These are phyloP conservation scores for Ornithoptera priamus DNA, from an alignment of 2,888 invertebrate genomes.

Conservation along the genomic window DNA sequence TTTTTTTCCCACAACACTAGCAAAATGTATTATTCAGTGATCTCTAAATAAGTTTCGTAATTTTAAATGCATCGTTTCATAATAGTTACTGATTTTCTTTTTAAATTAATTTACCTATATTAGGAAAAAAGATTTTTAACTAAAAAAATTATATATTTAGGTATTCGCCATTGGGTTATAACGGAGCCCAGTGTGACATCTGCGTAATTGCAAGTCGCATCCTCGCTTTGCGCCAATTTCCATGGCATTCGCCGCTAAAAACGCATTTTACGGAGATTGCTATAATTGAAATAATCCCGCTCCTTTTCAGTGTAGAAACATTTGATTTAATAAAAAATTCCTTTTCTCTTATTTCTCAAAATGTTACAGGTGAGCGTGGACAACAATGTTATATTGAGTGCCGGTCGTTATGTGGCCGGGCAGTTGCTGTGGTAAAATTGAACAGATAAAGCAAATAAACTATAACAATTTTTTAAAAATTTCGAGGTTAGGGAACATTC, in stretches of 20 bases:
- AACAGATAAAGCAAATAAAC: conserved; percentile 24
- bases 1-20: conserved; percentile 44
- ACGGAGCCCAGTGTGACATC: conserved; percentile 55
- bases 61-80: not conserved
- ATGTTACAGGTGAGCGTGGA: conserved; percentile 13
- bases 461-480: conserved; percentile 37
- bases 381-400: conserved; percentile 13
- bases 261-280: conserved; percentile 71
- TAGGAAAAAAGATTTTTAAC: conserved; percentile 17
- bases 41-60: not conserved
- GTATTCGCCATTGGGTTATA: conserved; percentile 46
- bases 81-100: too few species aligned
- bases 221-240: conserved; percentile 67
- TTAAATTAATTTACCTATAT: too few species aligned
- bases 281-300: conserved; percentile 55
- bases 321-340: conserved; percentile 35
- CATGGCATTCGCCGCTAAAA: conserved; percentile 68
- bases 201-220: conserved; percentile 67
- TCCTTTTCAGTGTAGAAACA: conserved; percentile 50
- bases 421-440: conserved; percentile 23
- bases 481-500: conserved; percentile 52
- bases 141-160: conserved; percentile 47
- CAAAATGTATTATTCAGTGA: conserved; percentile 3
- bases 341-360: conserved; percentile 12
- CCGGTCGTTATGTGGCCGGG: conserved; percentile 12